Percentiles rank a stretch among this genome's conserved stretches.
Evolutionary conservation across 2,888 invertebrate genomes (phyloP).

Genomic region (Andrena trimmerana): DNA sequence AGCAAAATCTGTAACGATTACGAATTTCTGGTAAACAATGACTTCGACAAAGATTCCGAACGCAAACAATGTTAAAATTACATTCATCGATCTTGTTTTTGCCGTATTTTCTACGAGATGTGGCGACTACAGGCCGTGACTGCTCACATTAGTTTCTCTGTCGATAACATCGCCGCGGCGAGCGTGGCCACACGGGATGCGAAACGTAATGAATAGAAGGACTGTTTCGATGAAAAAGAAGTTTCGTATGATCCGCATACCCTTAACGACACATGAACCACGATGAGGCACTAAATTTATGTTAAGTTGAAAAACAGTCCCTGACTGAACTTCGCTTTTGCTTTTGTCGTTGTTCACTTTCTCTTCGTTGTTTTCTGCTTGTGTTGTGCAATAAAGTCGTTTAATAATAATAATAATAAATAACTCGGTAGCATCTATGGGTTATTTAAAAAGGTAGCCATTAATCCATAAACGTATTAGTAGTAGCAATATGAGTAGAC

Average conservation of each 20-base stretch:
- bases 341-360: too few relatives aligned
- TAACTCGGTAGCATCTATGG: constrained; percentile 35
- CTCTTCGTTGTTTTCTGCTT: too few relatives aligned
- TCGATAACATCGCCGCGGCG: constrained; percentile 57
- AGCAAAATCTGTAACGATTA: constrained; percentile 61
- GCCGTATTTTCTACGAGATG: constrained; percentile 13
- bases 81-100: constrained; percentile 37
- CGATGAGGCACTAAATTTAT: constrained; percentile 39
- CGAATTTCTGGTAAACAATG: background rate
- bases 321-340: too few relatives aligned
- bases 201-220: constrained; percentile 56
- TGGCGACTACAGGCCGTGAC: constrained; percentile 46
- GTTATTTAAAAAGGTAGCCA: background rate
- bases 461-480: constrained; percentile 19
- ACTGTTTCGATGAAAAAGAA: constrained; percentile 57
- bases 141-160: constrained; percentile 40
- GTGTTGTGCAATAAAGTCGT: too few relatives aligned
- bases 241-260: constrained; percentile 13
- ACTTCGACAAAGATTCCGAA: background rate
- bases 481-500: background rate
- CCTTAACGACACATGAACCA: constrained; percentile 41
- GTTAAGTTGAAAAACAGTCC: too few relatives aligned
- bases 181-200: constrained; percentile 2
- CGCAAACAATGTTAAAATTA: constrained; percentile 18
- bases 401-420: background rate